Base-by-base conservation (phyloP, 2,113 vertebrate species). In the Pseudorhombus dupliciocellatus region DNA sequence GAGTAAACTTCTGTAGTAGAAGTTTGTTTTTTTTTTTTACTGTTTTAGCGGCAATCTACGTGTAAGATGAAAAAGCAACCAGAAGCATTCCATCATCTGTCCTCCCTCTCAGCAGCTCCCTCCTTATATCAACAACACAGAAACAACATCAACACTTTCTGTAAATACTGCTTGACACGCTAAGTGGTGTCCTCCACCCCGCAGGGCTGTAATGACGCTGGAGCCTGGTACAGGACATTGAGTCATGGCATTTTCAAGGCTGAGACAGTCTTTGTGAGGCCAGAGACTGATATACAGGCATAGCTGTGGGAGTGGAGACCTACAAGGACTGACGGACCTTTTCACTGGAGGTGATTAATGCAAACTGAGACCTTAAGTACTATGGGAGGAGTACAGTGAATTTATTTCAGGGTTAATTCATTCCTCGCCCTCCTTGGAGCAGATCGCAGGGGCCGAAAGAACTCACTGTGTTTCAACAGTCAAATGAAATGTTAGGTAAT, bases 341-440 rank as follows among this genome's bases (percentile, higher is more conserved):
- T 92, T 92, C 75, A 87, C 59, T 66, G 82, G 57, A 81, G 66
- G 85, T 90, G 90, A 93, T 92, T 90, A 72, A 93, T 86, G 81
- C 68, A 82, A 70, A 79, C 70, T 16, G 20, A 75, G 75, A 21
- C 59, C 57, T 85, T 63, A 75, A 80, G 55, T 65, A 1, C 70
- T 58, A 81, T 59, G 67, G 71, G 64, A 81, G 81, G 71, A 76
- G 40, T 66, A 53, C 37, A 50, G 20, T 59, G 55, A 82, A 92
- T 90, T 88, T 87, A 91, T 85, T 60, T 65, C 70, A 42, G 54
- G 24, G 30, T 46, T 69, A 67, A 81, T 67, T 70, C 81, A 69
- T 75, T 79, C 70, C 75, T 62, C 21, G 78, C 44, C 83, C 81
- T 86, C 85, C 88, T 56, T 52, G 77, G 90, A 85, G 70, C 84